phyloP scores from a whole-genome alignment of 2,888 invertebrate genomes.

The Gymnosoma rotundatum region DNA sequence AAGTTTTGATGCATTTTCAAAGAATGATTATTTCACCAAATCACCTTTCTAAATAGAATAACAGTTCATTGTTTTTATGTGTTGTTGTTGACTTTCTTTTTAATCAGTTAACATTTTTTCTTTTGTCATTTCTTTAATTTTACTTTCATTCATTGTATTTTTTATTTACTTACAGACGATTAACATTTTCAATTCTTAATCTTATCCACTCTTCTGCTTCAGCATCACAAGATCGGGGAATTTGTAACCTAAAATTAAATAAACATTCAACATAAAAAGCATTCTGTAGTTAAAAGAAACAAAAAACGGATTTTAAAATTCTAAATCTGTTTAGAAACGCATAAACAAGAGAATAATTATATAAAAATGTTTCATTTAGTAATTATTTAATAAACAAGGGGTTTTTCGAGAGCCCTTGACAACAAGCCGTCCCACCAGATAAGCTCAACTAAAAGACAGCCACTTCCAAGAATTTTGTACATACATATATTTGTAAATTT shows the following conservation, averaged over 20 bases:
- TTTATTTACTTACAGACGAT: slow-evolving; percentile 39
- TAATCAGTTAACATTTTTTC: slow-evolving; percentile 54
- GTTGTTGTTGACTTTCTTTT: slow-evolving; percentile 3
- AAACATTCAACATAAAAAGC: not conserved
- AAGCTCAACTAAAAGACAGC: not conserved
- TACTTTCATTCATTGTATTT: slow-evolving; percentile 29
- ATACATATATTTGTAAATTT: slow-evolving; percentile 29
- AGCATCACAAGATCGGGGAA: slow-evolving; percentile 4
- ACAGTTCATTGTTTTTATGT: not conserved
- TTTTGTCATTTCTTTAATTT: slow-evolving; percentile 49
- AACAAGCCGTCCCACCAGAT: slow-evolving; percentile 1
- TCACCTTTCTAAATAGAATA: slow-evolving; percentile 2
- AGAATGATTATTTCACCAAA: not conserved
- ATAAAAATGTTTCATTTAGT: slow-evolving; percentile 39
- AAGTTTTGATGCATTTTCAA: not conserved
- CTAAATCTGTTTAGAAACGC: not conserved
- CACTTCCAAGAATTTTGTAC: slow-evolving; percentile 21
- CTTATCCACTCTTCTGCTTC: not conserved
- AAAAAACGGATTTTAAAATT: not conserved
- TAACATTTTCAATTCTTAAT: slow-evolving; percentile 10
- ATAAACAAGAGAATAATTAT: not conserved
- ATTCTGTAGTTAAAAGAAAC: not conserved
- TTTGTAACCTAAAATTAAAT: slow-evolving; percentile 48
- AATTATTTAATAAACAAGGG: slow-evolving; percentile 32
- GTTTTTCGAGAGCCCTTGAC: slow-evolving; percentile 1